Base-by-base conservation (phyloP, 2,888 invertebrate genomes). In the Dasypolia templi region DNA sequence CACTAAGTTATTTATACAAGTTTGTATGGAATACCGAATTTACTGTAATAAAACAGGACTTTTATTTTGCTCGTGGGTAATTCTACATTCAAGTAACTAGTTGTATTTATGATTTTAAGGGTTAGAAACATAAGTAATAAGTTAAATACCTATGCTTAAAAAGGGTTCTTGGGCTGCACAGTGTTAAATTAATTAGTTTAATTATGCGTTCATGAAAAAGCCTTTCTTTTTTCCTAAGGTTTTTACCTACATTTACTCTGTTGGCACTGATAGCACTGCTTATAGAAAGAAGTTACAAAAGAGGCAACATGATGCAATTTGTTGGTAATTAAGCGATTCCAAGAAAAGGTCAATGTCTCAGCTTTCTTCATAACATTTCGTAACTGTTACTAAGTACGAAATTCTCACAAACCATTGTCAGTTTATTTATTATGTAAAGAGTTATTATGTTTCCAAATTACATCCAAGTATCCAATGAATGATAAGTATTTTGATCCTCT, bases 261-360 rank as follows among this genome's bases (percentile, higher is more conserved):
- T 39, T 22, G 17, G 44, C 29, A 26, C 7, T 49, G 39, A 4
- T 32, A 11, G 7, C 59, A 35, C 0, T 26, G 5, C 39, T 22
- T 62, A 17, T 42, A 61, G 22, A 59, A 68, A 67, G 0, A 61
- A 73, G 11, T 51, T 61, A 53, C 56, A 51, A 51, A 46, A 71
- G 64, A 62, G 44, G 32, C 61, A 35, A 26, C 56, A 65, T 77
- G 67, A 64, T 76, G 73, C 53, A 76, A 86, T 72, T 71, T 55
- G 62, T 53, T 72, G 62, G 68, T 75, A 70, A 82, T 72, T 75
- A 77, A 55, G 39, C 51, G 61, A 53, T 77, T 74, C 55, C 42
- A 68, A 75, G 81, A 80, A 89, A 84, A 87, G 89, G 87, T 87
- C 88, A 88, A 88, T 85, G 88, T 85, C 83, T 88, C 67, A 69